phyloP scores from a whole-genome alignment of 30 jellyfish, hydroid and myxozoan species.

The Morbakka virulenta region DNA sequence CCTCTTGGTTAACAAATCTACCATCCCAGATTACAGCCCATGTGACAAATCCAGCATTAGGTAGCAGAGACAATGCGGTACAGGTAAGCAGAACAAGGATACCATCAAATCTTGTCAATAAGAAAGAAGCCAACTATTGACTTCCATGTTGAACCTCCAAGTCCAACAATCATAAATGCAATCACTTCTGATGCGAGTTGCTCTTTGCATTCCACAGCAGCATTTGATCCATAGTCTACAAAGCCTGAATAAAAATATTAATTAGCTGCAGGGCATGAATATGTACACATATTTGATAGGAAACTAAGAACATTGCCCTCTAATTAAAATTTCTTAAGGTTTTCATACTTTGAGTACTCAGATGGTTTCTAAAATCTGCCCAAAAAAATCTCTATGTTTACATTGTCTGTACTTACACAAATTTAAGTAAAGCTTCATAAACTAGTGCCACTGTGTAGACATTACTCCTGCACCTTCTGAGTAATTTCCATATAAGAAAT shows the following conservation, averaged over 20 bases:
- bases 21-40: constrained; percentile 40
- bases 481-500: no score
- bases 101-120: neutral
- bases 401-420: no score
- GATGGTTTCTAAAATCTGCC: no score
- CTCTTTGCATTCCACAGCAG: constrained; percentile 6
- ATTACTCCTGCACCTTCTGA: no score
- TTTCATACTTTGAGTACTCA: neutral
- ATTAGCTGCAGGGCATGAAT: neutral
- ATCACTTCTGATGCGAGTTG: constrained; percentile 7
- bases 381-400: no score
- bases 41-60: constrained; percentile 26
- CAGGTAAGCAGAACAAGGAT: constrained; percentile 14
- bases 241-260: neutral
- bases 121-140: neutral
- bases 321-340: neutral
- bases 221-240: constrained; percentile 21
- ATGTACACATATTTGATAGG: neutral
- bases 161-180: constrained; percentile 18
- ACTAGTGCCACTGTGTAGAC: no score
- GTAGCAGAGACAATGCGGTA: constrained; percentile 28
- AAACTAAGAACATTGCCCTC: neutral
- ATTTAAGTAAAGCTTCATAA: no score
- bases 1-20: constrained; percentile 32
- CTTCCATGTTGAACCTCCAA: constrained; percentile 5